Conservation (phyloP, 2,888 invertebrate genomes). For the Stenolophus ochropezus region DNA sequence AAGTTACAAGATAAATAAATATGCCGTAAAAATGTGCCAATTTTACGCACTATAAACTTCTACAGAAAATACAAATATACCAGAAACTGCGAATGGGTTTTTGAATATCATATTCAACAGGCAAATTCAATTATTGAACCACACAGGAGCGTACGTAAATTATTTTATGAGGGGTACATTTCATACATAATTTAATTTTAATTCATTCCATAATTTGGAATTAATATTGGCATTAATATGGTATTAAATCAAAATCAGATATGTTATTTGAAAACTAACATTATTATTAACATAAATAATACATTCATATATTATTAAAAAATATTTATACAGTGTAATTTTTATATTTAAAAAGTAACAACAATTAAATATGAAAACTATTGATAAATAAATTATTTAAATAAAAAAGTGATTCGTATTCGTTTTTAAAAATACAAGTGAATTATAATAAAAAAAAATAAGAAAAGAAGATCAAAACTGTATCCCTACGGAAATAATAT, state of each 20-base stretch:
- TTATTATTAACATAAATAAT: neutral
- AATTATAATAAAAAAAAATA: too few relatives aligned
- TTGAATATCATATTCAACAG: neutral
- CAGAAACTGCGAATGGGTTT: neutral
- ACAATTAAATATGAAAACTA: too few relatives aligned
- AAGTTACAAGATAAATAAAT: slow-evolving; percentile 4
- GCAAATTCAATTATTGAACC: slow-evolving; percentile 6
- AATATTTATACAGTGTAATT: too few relatives aligned
- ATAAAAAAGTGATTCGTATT: too few relatives aligned
- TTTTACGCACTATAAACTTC: neutral
- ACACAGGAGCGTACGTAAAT: neutral
- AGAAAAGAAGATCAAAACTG: too few relatives aligned
- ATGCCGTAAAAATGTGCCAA: neutral
- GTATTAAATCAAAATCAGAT: too few relatives aligned
- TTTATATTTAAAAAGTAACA: too few relatives aligned
- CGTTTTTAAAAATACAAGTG: too few relatives aligned
- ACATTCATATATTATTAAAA: too few relatives aligned
- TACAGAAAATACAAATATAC: neutral
- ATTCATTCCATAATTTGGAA: too few relatives aligned
- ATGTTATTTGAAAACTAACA: neutral
- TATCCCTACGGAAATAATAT: too few relatives aligned
- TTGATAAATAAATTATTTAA: too few relatives aligned
- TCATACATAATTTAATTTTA: neutral
- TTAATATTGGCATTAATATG: neutral
- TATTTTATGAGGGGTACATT: neutral